These are phyloP conservation scores for Arothron firmamentum DNA, from an alignment of 2,113 vertebrate species.

Conservation along the genomic window DNA sequence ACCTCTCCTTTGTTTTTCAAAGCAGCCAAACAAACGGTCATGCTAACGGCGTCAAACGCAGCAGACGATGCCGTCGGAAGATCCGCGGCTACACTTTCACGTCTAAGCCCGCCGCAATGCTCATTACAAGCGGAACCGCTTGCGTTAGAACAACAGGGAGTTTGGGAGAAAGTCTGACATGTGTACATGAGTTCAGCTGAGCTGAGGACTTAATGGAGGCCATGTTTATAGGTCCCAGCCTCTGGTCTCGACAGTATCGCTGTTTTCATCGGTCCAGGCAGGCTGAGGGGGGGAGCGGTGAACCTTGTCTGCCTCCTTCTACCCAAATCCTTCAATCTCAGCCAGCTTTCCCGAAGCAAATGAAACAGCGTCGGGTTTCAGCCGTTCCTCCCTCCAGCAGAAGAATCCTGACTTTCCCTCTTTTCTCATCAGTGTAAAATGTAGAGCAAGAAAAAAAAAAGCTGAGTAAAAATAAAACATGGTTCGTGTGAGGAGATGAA, in stretches of 20 bases:
- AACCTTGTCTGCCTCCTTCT: conserved; percentile 25
- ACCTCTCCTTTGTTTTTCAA: no score
- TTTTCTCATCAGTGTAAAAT: conserved; percentile 47
- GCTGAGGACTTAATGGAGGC: conserved; percentile 55
- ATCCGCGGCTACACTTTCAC: no score
- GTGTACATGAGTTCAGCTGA: conserved; percentile 48
- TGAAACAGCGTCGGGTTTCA: conserved; percentile 68
- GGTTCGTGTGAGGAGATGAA: conserved; percentile 69
- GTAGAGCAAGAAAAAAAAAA: conserved; percentile 59
- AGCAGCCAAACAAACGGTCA: no score
- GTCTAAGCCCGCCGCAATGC: no score
- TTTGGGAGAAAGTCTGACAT: conserved; percentile 44
- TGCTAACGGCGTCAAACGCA: no score
- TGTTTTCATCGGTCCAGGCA: conserved; percentile 39
- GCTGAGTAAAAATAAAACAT: conserved; percentile 58
- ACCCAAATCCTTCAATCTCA: conserved; percentile 56
- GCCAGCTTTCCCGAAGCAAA: conserved; percentile 54
- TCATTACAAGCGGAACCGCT: conserved; percentile 27
- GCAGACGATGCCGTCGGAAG: no score
- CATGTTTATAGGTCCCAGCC: conserved; percentile 54
- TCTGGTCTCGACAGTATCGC: conserved; percentile 38
- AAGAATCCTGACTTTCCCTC: conserved; percentile 56
- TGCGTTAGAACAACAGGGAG: conserved; percentile 51
- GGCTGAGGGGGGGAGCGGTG: conserved; percentile 25
- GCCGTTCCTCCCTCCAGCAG: conserved; percentile 44